Conservation (phyloP, 2,797 vertebrate genomes). For the Arctocebus calabarensis region DNA sequence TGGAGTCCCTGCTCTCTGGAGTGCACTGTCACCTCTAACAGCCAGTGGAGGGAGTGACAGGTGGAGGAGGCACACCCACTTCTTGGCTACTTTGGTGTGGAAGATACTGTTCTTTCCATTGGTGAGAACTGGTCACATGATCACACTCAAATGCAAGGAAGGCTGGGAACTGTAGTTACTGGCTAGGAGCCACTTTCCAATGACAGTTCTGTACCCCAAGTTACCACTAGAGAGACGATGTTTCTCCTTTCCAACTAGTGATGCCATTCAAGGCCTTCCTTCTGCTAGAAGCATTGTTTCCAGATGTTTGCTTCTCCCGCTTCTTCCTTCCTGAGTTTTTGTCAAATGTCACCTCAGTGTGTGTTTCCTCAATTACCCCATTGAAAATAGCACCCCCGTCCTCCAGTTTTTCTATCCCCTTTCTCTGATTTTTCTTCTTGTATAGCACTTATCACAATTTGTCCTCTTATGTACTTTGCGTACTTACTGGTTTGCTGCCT, state of each 20-base stretch:
- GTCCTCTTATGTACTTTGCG: background rate
- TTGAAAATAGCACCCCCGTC: background rate
- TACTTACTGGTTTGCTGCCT: background rate
- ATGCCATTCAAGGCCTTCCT: background rate
- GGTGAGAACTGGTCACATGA: background rate
- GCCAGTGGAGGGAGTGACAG: background rate
- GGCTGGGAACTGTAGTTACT: background rate
- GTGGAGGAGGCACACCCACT: background rate
- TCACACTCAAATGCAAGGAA: background rate
- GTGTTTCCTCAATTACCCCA: background rate
- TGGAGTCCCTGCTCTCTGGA: background rate
- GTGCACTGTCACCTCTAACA: background rate
- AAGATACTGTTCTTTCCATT: background rate
- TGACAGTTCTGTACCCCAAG: background rate
- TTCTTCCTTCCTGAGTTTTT: background rate
- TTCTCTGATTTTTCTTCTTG: slow-evolving; percentile 16
- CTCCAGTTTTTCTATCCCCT: background rate
- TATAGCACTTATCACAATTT: background rate
- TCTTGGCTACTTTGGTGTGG: background rate
- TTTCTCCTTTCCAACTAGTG: background rate
- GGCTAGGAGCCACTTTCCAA: background rate
- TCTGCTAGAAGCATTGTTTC: background rate
- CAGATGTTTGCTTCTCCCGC: background rate
- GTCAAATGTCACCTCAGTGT: background rate
- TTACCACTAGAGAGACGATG: background rate